phyloP scores from a whole-genome alignment of 2,797 vertebrate genomes.

The Microcaecilia unicolor region DNA sequence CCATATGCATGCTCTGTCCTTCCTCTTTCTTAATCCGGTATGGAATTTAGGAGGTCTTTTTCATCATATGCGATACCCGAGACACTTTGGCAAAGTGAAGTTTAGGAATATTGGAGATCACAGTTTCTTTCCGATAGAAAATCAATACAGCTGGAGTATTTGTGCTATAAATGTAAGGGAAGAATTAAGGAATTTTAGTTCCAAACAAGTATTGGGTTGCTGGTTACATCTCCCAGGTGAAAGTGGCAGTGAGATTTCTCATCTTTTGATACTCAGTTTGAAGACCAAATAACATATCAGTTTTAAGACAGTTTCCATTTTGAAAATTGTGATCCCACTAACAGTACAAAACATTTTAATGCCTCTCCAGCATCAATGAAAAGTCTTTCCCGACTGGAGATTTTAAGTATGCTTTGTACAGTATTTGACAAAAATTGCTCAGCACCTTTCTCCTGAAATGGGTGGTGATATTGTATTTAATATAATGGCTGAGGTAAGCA shows the following conservation, averaged over 20 bases:
- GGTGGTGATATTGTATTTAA: too few relatives aligned
- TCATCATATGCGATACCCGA: fast-evolving
- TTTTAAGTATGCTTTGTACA: too few relatives aligned
- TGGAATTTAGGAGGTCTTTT: fast-evolving
- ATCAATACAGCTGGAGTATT: fast-evolving
- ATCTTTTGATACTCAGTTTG: too few relatives aligned
- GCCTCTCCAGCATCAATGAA: too few relatives aligned
- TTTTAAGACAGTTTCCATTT: neutral
- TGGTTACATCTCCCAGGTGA: too few relatives aligned
- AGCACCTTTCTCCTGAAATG: too few relatives aligned
- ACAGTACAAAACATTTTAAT: too few relatives aligned
- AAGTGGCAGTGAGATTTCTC: too few relatives aligned
- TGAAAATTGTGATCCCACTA: fast-evolving
- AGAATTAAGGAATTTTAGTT: neutral
- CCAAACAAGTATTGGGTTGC: too few relatives aligned
- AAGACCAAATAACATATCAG: fast-evolving
- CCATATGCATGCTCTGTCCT: neutral
- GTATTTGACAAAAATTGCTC: neutral
- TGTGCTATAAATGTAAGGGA: neutral
- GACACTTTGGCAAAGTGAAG: neutral
- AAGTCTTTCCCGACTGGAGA: too few relatives aligned
- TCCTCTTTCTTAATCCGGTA: fast-evolving
- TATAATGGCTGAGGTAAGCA: too few relatives aligned
- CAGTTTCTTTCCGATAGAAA: neutral
- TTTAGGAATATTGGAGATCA: fast-evolving